Evolutionary conservation across 2,888 invertebrate genomes (phyloP).

Genomic region (Diogma glabrata): DNA sequence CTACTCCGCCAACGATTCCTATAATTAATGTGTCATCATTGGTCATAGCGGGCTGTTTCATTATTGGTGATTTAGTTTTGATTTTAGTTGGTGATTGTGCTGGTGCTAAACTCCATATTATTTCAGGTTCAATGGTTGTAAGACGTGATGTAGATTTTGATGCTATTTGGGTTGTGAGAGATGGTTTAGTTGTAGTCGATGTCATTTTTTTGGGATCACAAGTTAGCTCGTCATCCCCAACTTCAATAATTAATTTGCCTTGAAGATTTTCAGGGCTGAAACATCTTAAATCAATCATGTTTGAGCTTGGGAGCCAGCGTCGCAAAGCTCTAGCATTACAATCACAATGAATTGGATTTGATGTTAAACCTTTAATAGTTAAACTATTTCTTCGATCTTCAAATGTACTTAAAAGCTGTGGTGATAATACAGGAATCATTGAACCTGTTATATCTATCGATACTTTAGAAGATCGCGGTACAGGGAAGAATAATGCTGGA

Average conservation of each 20-base stretch:
- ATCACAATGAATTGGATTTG: constrained; percentile 76
- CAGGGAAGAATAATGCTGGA: constrained; percentile 71
- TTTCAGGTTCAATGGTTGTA: constrained; percentile 68
- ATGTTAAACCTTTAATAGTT: constrained; percentile 57
- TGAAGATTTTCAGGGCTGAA: constrained; percentile 56
- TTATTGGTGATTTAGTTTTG: constrained; percentile 41
- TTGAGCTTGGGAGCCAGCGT: constrained; percentile 59
- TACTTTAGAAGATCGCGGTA: constrained; percentile 74
- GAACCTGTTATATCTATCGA: constrained; percentile 69
- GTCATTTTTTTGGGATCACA: constrained; percentile 56
- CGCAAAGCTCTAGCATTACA: constrained; percentile 70
- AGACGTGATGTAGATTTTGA: constrained; percentile 44
- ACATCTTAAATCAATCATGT: constrained; percentile 52
- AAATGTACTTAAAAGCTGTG: constrained; percentile 65
- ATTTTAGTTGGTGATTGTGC: constrained; percentile 47
- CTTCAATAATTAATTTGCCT: constrained; percentile 56
- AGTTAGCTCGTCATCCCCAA: constrained; percentile 70
- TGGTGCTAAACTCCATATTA: constrained; percentile 81
- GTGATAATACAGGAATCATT: constrained; percentile 60
- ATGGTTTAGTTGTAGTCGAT: constrained; percentile 35
- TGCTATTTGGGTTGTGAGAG: constrained; percentile 29
- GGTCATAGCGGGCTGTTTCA: constrained; percentile 52
- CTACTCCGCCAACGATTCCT: constrained; percentile 87
- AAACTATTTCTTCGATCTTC: constrained; percentile 72
- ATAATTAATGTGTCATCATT: constrained; percentile 90